These are phyloP conservation scores for Lichenostomus cassidix DNA, from an alignment of 2,113 vertebrate genomes.

Conservation along the genomic window DNA sequence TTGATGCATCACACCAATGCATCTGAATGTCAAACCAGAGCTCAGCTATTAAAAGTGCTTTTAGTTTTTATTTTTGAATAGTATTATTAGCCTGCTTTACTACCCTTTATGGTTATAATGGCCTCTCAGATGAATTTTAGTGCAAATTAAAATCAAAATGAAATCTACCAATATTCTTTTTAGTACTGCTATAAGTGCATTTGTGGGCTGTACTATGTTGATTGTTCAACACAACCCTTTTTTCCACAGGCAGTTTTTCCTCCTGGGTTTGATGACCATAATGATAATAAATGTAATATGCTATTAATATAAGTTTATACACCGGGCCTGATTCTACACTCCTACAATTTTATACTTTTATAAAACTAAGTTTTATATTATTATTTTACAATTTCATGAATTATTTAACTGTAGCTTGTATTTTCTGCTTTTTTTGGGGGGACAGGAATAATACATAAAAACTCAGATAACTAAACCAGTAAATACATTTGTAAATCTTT, in stretches of 20 bases:
- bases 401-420: background rate
- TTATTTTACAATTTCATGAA: background rate
- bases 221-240: background rate
- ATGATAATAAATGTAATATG: background rate
- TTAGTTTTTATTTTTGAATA: background rate
- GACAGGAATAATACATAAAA: background rate
- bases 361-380: background rate
- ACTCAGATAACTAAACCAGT: background rate
- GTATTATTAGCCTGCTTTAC: background rate
- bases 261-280: background rate
- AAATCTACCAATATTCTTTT: background rate
- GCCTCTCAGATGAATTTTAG: background rate
- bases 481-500: background rate
- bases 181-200: background rate
- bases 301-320: background rate
- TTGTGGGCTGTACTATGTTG: background rate
- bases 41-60: background rate
- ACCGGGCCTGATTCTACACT: background rate
- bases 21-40: background rate
- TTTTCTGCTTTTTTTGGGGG: background rate
- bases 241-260: background rate
- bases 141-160: background rate
- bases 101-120: background rate
- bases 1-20: background rate
- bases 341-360: background rate